phyloP scores from a whole-genome alignment of 1,140 invertebrate species.

The Eurosta solidaginis region DNA sequence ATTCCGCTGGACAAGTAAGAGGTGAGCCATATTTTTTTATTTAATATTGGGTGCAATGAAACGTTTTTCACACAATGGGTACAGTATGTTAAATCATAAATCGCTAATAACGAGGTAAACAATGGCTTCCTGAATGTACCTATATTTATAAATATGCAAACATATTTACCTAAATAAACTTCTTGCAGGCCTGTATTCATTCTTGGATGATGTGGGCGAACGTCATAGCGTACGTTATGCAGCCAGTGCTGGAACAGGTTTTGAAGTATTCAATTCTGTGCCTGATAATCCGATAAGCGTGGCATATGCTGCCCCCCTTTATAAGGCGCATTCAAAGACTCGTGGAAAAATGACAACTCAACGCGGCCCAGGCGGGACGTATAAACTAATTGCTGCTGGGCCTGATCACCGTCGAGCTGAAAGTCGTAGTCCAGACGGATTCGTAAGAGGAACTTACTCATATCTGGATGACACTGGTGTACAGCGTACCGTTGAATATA shows the following conservation, averaged over 20 bases:
- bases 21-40: slow-evolving; percentile 48
- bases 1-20: slow-evolving; percentile 65
- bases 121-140: slow-evolving; percentile 27
- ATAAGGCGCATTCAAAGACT: slow-evolving; percentile 49
- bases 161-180: not conserved
- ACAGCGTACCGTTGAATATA: slow-evolving; percentile 73
- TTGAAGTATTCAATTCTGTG: slow-evolving; percentile 71
- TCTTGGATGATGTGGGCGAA: slow-evolving; percentile 72
- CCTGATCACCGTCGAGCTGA: slow-evolving; percentile 74
- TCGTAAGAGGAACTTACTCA: slow-evolving; percentile 74
- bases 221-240: slow-evolving; percentile 73
- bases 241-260: slow-evolving; percentile 72
- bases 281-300: slow-evolving; percentile 64
- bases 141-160: not conserved
- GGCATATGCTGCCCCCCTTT: slow-evolving; percentile 51
- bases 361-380: slow-evolving; percentile 51
- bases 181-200: slow-evolving; percentile 67
- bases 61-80: not conserved
- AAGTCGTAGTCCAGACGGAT: slow-evolving; percentile 69
- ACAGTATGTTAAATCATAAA: too few species aligned
- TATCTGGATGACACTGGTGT: slow-evolving; percentile 76
- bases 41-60: not conserved
- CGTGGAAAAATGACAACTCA: slow-evolving; percentile 55
- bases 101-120: too few species aligned
- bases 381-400: slow-evolving; percentile 70